Conservation (phyloP, 2,888 invertebrate genomes). For the Tetranychus truncatus region DNA sequence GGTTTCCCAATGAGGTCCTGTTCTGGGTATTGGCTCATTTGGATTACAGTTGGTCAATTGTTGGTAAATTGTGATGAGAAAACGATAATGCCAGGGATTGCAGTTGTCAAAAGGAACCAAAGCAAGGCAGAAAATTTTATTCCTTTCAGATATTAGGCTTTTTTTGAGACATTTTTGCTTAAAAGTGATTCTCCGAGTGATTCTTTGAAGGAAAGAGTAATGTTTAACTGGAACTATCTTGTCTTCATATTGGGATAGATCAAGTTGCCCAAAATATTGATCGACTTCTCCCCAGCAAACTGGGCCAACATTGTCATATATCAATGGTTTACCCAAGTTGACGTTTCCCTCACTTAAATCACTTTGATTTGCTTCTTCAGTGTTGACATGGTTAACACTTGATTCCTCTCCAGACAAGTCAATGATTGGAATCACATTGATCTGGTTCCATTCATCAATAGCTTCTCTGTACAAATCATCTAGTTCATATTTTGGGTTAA, state of each 20-base stretch:
- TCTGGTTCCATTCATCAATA: conserved; percentile 16
- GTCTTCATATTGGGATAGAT: neutral
- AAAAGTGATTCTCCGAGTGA: neutral
- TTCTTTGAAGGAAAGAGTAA: neutral
- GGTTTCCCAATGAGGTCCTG: conserved; percentile 40
- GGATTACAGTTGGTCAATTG: conserved; percentile 30
- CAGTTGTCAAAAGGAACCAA: conserved; percentile 35
- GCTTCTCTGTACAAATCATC: neutral
- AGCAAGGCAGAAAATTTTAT: conserved; percentile 36
- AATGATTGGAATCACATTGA: conserved; percentile 17
- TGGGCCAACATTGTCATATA: neutral
- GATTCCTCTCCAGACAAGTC: conserved; percentile 4
- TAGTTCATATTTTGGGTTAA: no score
- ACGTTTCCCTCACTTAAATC: neutral
- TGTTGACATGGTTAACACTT: neutral
- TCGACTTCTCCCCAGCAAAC: neutral
- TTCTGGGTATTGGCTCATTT: conserved; percentile 33
- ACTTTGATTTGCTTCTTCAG: neutral
- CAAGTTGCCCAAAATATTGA: neutral
- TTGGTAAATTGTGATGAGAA: conserved; percentile 37
- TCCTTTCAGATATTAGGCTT: conserved; percentile 32
- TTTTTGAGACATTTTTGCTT: neutral
- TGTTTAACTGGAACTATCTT: neutral
- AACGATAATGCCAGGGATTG: conserved; percentile 33
- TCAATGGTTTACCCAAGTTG: neutral